Conservation (phyloP, 2,888 invertebrate genomes). For the Noctua fimbriata region DNA sequence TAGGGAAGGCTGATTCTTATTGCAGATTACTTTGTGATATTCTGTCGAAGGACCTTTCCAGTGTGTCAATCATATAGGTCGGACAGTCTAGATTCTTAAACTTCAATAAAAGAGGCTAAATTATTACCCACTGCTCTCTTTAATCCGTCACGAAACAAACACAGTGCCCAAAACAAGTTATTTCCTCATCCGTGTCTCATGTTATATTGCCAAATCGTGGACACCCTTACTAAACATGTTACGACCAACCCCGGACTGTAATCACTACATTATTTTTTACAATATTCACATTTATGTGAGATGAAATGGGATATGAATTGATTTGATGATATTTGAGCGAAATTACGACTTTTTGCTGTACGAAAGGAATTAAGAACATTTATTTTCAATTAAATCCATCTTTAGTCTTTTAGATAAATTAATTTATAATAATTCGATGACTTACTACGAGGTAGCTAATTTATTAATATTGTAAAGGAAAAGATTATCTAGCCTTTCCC, state of each 20-base stretch:
- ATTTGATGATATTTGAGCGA: slow-evolving; percentile 2
- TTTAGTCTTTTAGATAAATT: not conserved
- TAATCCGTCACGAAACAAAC: slow-evolving; percentile 56
- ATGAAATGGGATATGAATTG: slow-evolving; percentile 43
- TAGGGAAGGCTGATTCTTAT: not conserved
- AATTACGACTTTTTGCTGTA: slow-evolving; percentile 8
- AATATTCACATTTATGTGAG: slow-evolving; percentile 70
- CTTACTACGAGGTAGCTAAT: not conserved
- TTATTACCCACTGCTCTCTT: not conserved
- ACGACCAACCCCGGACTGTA: slow-evolving; percentile 59
- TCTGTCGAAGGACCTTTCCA: not conserved
- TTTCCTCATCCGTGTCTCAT: slow-evolving; percentile 57
- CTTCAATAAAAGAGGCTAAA: not conserved
- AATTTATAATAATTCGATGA: not conserved
- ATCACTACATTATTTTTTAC: slow-evolving; percentile 68
- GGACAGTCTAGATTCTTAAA: not conserved
- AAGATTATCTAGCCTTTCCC: not conserved
- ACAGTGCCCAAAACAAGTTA: slow-evolving; percentile 60
- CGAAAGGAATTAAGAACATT: not conserved
- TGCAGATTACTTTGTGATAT: not conserved
- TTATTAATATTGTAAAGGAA: not conserved
- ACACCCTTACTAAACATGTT: slow-evolving; percentile 73
- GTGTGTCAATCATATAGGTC: not conserved
- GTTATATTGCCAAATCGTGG: slow-evolving; percentile 69
- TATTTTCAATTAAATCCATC: not conserved